These are phyloP conservation scores for Cosmopolites sordidus DNA, from an alignment of 2,888 invertebrate genomes.

Conservation along the genomic window DNA sequence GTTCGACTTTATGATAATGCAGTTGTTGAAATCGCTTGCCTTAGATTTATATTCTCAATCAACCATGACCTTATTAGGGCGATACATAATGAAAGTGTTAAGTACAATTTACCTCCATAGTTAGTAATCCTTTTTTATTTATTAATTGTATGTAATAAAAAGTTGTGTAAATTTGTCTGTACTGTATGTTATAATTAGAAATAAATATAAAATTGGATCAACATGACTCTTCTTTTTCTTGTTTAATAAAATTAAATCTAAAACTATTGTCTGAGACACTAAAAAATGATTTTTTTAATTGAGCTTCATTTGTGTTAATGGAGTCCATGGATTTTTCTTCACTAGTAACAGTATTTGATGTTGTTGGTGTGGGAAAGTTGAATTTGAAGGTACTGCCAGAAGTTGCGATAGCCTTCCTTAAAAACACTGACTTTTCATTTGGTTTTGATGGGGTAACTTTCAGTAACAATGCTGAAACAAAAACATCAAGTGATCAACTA, in stretches of 20 bases:
- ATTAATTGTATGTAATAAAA: not conserved
- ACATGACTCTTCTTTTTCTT: constrained; percentile 29
- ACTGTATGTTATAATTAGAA: not conserved
- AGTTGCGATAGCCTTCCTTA: constrained; percentile 61
- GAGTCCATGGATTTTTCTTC: constrained; percentile 3
- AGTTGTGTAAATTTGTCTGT: not conserved
- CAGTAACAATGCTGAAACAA: constrained; percentile 55
- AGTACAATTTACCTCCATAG: constrained; percentile 60
- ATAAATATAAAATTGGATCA: not conserved
- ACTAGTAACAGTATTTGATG: not conserved
- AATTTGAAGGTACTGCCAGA: constrained; percentile 55
- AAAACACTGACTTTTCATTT: constrained; percentile 60
- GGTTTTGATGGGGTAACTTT: constrained; percentile 54
- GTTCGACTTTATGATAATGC: constrained; percentile 89
- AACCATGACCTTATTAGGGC: constrained; percentile 88
- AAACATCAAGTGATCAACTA: not conserved
- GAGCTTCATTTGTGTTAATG: not conserved
- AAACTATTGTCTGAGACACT: constrained; percentile 54
- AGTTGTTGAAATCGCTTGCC: constrained; percentile 89
- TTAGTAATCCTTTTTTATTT: not conserved
- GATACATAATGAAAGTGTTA: constrained; percentile 83
- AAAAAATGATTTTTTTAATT: constrained; percentile 35
- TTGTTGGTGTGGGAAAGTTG: constrained; percentile 46
- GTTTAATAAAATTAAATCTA: constrained; percentile 60
- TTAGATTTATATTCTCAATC: constrained; percentile 88